A percentile compares a stretch with the other conserved stretches of the same genome.
phyloP scores from a whole-genome alignment of 1,140 invertebrate genomes.

The Dendroctonus ponderosae region DNA sequence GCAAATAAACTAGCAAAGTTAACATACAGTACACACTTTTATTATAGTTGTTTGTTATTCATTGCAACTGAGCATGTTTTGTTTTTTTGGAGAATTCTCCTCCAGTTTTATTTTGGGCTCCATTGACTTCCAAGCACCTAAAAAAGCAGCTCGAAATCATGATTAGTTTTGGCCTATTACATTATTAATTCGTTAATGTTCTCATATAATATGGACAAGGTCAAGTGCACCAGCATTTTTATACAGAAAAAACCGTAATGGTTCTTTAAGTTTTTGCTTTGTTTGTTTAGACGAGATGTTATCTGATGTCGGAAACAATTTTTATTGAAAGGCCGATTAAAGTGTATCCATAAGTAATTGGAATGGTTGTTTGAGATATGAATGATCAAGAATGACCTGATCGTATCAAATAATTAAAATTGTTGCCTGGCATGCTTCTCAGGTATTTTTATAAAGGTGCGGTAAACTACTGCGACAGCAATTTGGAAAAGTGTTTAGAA shows the following conservation, averaged over 20 bases:
- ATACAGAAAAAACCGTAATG: not conserved
- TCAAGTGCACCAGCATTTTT: conserved; percentile 6
- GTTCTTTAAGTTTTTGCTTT: not conserved
- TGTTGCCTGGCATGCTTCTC: no score
- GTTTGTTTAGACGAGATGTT: not conserved
- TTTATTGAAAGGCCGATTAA: not conserved
- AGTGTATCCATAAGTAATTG: not conserved
- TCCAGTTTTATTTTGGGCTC: not conserved
- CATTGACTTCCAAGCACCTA: not conserved
- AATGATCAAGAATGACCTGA: no score
- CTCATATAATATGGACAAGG: conserved; percentile 9
- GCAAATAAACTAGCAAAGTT: no score
- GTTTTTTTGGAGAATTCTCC: no score
- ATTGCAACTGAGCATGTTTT: no score
- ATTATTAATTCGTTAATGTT: conserved; percentile 9
- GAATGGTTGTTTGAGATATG: not conserved
- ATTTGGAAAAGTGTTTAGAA: no score
- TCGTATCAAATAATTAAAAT: no score
- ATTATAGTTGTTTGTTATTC: no score
- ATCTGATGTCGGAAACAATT: not conserved
- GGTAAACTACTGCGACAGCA: no score
- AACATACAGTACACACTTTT: no score
- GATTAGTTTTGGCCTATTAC: conserved; percentile 16
- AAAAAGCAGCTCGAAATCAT: conserved; percentile 2
- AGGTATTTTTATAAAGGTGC: no score